Base-by-base conservation (phyloP, 2,797 vertebrate genomes). In the Lepus oiostolus region DNA sequence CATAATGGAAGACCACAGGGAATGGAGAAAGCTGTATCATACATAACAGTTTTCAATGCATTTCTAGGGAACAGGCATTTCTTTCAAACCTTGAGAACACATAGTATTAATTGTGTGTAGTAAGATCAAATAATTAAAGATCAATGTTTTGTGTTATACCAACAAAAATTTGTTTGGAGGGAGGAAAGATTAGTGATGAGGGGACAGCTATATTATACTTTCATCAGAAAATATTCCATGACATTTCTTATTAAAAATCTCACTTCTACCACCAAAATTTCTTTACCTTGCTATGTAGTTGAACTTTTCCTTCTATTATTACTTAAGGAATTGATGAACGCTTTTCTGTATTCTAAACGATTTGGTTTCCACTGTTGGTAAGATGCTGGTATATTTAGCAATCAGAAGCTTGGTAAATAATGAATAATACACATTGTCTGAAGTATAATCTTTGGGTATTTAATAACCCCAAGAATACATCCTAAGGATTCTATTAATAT, bases 211-310 rank as follows among this genome's bases (percentile, higher is more conserved):
- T 60, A 58, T n/a, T 77, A 1, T 63, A 60, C 9, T 70, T 91
- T 1, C 42, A 88, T 50, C 35, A 58, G 75, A 87, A 72, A 68
- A 60, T 58, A 16, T 13, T 35, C 91, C 38, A 32, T 85, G 82
- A 54, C 42, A 63, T 87, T 88, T 93, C 47, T 50, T 81, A 84
- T 84, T 76, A 76, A 80, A 32, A 86, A 71, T 65, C 16, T 84
- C 28, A 75, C 3, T 90, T 42, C 24, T 77, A 52, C 12, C 24
- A 26, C 62, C 63, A 86, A 84, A 90, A 1, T 72, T 74, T 16
- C 28, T 88, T 65, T 87, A 52, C 12, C 72, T 16, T 67, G 30
- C 19, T 38, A 30, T 26, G 35, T 38, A 83, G 52, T 80, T 67
- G 88, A 79, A 63, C 30, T 86, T 35, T 62, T 30, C 19, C 4